Base-by-base conservation (phyloP, 2,113 vertebrate genomes). In the Saccopteryx bilineata region DNA sequence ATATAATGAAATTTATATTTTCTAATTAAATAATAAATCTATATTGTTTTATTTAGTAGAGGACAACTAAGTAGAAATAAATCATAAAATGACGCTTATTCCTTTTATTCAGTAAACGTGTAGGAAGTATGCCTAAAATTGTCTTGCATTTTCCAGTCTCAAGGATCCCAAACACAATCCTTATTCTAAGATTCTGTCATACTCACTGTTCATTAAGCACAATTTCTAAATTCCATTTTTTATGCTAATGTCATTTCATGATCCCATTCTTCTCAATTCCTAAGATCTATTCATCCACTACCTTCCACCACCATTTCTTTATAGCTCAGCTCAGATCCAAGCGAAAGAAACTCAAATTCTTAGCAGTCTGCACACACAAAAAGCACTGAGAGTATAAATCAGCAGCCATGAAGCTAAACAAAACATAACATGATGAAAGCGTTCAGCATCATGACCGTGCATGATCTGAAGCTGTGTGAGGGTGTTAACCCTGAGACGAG, bases 61-160 rank as follows among this genome's bases (percentile, higher is more conserved):
- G 14, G 91, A 75, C 69, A 87, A 39, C 18, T 69, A 81, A 91
- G 9, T 78, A n/a, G 31, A 93, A 92, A 87, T 90, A 61, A 90
- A 68, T 92, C 17, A 69, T 26, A 26, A 0, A 68, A 24, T 66
- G 74, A 52, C 8, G 19, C 39, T 10, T 72, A 72, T 76, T 85
- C 9, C 0, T 87, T 93, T 94, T 85, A 86, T 63, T 88, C 10
- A 75, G 66, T 69, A 60, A 95, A 39, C 11, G 58, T 80, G 15
- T 78, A 33, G 12, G 48, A 88, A 76, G 17, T 63, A n/a, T 60
- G 26, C 15, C 19, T 69, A 85, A 78, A 75, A 60, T 88, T 39
- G 39, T 71, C 33, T 75, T 85, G 21, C 12, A 69, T 92, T 87
- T 50, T 72, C 28, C n/a, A 19, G 13, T 46, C 1, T 71, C 54